A percentile compares a stretch with the other conserved stretches of the same genome.
phyloP scores from a whole-genome alignment of 2,113 vertebrate genomes.

The Oenanthe melanoleuca region DNA sequence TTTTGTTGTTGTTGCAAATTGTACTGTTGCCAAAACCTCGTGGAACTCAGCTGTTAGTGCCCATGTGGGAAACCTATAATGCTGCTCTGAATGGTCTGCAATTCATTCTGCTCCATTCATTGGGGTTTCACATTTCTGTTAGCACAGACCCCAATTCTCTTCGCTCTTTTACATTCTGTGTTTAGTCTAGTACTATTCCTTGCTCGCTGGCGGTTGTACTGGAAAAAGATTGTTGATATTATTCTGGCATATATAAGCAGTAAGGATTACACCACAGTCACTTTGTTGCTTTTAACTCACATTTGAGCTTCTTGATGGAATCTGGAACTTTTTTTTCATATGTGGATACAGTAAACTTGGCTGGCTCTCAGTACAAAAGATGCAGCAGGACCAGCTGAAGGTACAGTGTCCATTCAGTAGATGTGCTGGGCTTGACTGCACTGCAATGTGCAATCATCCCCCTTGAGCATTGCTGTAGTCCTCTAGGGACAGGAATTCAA shows the following conservation, averaged over 20 bases:
- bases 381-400: not conserved
- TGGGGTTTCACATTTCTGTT: constrained; percentile 53
- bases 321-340: not conserved
- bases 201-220: constrained; percentile 24
- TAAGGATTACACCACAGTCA: not conserved
- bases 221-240: constrained; percentile 21
- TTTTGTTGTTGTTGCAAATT: not conserved
- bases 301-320: constrained; percentile 17
- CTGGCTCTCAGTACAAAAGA: not conserved
- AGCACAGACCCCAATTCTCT: constrained; percentile 49
- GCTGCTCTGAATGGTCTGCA: not conserved
- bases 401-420: not conserved
- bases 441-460: not conserved
- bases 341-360: not conserved
- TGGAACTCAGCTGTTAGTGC: constrained; percentile 1
- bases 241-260: constrained; percentile 35
- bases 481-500: not conserved
- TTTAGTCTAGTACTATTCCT: constrained; percentile 68
- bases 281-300: constrained; percentile 17
- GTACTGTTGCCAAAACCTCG: not conserved
- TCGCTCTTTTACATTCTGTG: constrained; percentile 41
- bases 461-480: not conserved
- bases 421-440: not conserved
- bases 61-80: not conserved
- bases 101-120: constrained; percentile 46